phyloP scores from a whole-genome alignment of 2,888 invertebrate species.

The Apeira syringaria region DNA sequence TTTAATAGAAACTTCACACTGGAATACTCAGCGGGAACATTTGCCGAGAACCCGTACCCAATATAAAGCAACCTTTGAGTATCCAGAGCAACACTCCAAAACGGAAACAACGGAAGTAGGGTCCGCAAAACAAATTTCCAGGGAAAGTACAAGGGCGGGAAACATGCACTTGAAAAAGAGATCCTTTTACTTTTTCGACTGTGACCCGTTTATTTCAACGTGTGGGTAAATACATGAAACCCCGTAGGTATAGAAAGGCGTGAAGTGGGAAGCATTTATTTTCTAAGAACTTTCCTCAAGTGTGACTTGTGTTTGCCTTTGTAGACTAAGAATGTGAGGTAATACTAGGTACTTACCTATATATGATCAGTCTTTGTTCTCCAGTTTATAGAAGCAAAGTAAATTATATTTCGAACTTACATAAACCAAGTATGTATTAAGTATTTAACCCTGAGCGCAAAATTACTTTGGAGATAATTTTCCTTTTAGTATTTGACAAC shows the following conservation, averaged over 20 bases:
- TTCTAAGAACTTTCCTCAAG: constrained; percentile 15
- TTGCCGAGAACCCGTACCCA: constrained; percentile 7
- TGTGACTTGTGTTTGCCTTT: no score
- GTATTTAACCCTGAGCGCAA: no score
- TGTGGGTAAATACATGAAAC: constrained; percentile 30
- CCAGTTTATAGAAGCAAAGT: no score
- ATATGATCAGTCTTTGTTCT: no score
- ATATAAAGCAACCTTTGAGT: constrained; percentile 5
- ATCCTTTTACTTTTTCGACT: constrained; percentile 29
- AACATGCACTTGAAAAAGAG: constrained; percentile 32
- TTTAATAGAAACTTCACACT: neutral
- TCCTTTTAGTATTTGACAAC: no score
- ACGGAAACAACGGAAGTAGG: constrained; percentile 21
- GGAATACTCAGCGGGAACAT: neutral
- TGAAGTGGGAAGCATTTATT: constrained; percentile 21
- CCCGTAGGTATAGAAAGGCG: constrained; percentile 24
- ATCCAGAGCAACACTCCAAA: constrained; percentile 22
- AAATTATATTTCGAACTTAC: no score
- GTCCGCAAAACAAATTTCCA: constrained; percentile 29
- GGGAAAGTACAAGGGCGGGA: constrained; percentile 29
- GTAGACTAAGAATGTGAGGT: no score
- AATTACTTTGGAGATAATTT: no score
- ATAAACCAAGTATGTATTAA: no score
- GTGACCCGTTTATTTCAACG: constrained; percentile 25
- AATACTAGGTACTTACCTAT: no score